These are phyloP conservation scores for Epiperipatus broadwayi DNA, from an alignment of 2,888 invertebrate species.

Conservation along the genomic window DNA sequence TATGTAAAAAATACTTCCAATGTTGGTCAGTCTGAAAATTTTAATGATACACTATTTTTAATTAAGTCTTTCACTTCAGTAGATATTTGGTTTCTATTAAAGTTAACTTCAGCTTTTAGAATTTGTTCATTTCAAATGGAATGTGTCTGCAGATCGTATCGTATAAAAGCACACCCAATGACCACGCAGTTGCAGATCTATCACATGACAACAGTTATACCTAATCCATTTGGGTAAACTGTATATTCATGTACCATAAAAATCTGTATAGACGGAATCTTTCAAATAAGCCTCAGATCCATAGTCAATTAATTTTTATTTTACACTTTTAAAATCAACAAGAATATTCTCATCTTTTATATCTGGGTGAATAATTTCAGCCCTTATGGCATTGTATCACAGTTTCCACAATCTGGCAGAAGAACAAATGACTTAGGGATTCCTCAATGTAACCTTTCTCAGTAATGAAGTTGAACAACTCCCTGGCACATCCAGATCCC, in stretches of 20 bases:
- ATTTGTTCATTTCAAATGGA: conserved; percentile 34
- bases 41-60: conserved; percentile 27
- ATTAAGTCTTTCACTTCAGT: conserved; percentile 31
- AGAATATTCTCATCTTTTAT: conserved; percentile 37
- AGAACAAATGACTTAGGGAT: conserved; percentile 27
- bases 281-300: conserved; percentile 33
- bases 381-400: conserved; percentile 27
- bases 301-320: conserved; percentile 33
- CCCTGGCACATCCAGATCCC: no score
- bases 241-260: conserved; percentile 38
- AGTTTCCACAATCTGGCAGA: conserved; percentile 31
- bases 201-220: conserved; percentile 31
- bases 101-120: conserved; percentile 19
- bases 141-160: conserved; percentile 38
- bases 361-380: conserved; percentile 33
- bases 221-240: conserved; percentile 37
- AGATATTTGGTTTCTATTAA: conserved; percentile 18
- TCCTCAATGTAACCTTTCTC: conserved; percentile 30
- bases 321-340: conserved; percentile 31
- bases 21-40: conserved; percentile 27
- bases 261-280: conserved; percentile 30
- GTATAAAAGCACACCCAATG: conserved; percentile 35
- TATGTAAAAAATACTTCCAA: no score
- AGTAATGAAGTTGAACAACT: no score
- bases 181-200: conserved; percentile 34